Conservation (phyloP, 2,113 vertebrate species). For the Bos indicus region DNA sequence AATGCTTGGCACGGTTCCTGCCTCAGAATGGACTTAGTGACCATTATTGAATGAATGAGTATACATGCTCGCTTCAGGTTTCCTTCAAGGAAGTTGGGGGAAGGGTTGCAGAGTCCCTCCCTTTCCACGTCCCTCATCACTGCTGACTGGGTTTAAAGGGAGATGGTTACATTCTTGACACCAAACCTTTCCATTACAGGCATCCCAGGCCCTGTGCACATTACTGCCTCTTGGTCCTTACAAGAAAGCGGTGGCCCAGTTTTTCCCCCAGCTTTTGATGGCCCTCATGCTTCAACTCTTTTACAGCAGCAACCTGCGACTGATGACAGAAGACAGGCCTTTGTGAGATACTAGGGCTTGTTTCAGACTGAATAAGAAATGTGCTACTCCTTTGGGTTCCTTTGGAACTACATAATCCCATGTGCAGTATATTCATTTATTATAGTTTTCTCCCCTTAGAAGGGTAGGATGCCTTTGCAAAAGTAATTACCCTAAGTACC, state of each 20-base stretch:
- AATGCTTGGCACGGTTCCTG: background rate
- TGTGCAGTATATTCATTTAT: too few relatives aligned
- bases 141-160: background rate
- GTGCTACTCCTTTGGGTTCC: too few relatives aligned
- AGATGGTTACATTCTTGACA: background rate
- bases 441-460: background rate
- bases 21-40: too few relatives aligned
- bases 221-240: conserved; percentile 46
- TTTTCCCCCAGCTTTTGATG: conserved; percentile 64
- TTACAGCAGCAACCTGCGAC: background rate
- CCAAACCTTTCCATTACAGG: conserved; percentile 14
- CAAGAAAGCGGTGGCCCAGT: conserved; percentile 42
- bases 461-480: background rate
- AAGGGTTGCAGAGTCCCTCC: background rate
- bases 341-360: background rate
- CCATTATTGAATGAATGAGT: background rate
- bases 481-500: background rate
- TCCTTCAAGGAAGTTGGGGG: background rate
- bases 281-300: conserved; percentile 56
- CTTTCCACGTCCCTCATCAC: background rate
- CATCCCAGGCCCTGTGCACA: conserved; percentile 59
- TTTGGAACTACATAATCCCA: background rate
- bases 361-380: background rate
- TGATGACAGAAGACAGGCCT: accelerated
- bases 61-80: accelerated